Conservation (phyloP, 92 coral and sea anemone species). For the Umimayanthus chanpuru region DNA sequence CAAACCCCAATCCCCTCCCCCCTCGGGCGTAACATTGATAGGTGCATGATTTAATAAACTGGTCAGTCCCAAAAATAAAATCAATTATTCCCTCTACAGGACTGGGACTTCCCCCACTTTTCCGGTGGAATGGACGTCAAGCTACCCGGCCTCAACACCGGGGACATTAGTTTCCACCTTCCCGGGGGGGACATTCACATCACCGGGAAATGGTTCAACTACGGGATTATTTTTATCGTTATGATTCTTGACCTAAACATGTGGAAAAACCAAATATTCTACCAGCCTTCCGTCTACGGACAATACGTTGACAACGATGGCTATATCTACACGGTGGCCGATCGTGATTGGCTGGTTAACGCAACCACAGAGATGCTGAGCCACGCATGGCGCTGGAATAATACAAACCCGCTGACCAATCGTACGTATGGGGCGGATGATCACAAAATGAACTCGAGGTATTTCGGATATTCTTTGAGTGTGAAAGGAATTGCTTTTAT, state of each 20-base stretch:
- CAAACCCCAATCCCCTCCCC: background rate
- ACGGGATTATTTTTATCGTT: conserved; percentile 86
- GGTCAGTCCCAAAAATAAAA: background rate
- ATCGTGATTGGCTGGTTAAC: conserved; percentile 72
- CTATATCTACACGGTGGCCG: conserved; percentile 69
- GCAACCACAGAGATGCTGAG: conserved; percentile 71
- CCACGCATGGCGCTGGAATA: conserved; percentile 80
- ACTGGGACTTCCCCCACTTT: conserved; percentile 90
- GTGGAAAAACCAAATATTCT: conserved; percentile 94
- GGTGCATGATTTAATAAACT: background rate
- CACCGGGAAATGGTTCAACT: conserved; percentile 91
- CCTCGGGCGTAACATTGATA: background rate
- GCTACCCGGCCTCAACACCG: conserved; percentile 80
- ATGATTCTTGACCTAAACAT: conserved; percentile 91
- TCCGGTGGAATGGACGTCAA: conserved; percentile 81
- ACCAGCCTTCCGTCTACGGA: conserved; percentile 76
- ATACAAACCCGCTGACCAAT: conserved; percentile 71
- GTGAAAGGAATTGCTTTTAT: conserved; percentile 84
- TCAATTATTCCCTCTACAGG: conserved; percentile 46
- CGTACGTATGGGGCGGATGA: conserved; percentile 70
- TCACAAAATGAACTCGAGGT: conserved; percentile 79
- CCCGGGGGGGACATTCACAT: conserved; percentile 88
- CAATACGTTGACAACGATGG: conserved; percentile 73
- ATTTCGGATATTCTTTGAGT: conserved; percentile 60
- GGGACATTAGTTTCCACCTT: conserved; percentile 61